phyloP scores from a whole-genome alignment of 2,113 vertebrate species.

The Brachypteracias leptosomus region DNA sequence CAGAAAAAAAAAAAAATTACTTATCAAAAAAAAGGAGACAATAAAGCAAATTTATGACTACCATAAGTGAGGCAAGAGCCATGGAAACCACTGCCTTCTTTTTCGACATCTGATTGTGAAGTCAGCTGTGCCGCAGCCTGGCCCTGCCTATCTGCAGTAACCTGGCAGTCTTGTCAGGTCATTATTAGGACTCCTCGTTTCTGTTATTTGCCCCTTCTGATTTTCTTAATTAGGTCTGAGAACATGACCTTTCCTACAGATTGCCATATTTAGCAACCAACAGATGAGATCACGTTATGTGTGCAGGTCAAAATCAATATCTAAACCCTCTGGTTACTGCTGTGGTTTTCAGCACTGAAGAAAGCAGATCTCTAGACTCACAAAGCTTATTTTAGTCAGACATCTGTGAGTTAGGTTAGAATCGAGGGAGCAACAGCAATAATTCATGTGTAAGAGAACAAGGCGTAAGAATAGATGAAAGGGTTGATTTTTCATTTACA shows the following conservation, averaged over 20 bases:
- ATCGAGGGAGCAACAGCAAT: neutral
- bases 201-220: slow-evolving; percentile 31
- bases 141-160: neutral
- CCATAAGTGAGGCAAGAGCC: neutral
- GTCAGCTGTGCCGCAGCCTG: neutral
- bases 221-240: slow-evolving; percentile 52
- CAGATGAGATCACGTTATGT: neutral
- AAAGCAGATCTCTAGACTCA: neutral
- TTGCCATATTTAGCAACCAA: slow-evolving; percentile 12
- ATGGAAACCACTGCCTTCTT: neutral
- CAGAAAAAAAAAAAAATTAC: neutral
- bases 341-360: slow-evolving; percentile 12
- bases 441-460: neutral
- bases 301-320: slow-evolving; percentile 36
- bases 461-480: neutral
- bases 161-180: neutral
- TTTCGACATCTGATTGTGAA: neutral
- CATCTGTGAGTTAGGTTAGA: neutral
- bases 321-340: neutral
- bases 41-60: neutral
- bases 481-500: neutral
- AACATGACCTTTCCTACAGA: slow-evolving; percentile 27
- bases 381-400: slow-evolving; percentile 4
- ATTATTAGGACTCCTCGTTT: slow-evolving; percentile 2
- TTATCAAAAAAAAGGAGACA: neutral